Percentiles rank a stretch among this genome's conserved stretches.
Conservation (phyloP, 2,113 vertebrate species). For the Neolamprologus fasciatus region DNA sequence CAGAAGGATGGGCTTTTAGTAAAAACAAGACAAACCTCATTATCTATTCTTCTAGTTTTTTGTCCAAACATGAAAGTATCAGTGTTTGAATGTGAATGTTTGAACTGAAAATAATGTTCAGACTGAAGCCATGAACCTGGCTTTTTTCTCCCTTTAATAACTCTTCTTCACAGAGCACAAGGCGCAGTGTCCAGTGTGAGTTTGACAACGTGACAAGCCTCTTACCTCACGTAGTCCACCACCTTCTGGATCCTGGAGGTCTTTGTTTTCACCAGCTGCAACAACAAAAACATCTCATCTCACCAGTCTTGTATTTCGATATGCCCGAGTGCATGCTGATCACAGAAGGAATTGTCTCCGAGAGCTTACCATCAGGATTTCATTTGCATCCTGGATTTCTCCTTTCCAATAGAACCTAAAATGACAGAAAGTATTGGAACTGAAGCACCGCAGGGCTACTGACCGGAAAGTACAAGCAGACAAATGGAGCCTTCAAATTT, state of each 20-base stretch:
- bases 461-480: background rate
- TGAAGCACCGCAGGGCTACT: background rate
- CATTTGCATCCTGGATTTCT: constrained; percentile 78
- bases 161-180: background rate
- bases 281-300: constrained; percentile 17
- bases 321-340: background rate
- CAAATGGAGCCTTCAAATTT: background rate
- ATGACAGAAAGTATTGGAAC: background rate
- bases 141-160: background rate
- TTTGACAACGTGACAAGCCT: background rate
- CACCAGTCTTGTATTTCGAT: background rate
- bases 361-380: constrained; percentile 77
- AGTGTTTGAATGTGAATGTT: background rate
- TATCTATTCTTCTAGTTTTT: background rate
- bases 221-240: constrained; percentile 77
- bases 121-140: background rate
- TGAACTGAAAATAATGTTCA: background rate
- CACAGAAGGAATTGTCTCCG: background rate
- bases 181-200: background rate
- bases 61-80: background rate
- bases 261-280: constrained; percentile 82
- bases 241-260: constrained; percentile 73
- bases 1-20: background rate
- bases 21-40: background rate
- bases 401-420: constrained; percentile 86